Conservation (phyloP, 2,888 invertebrate species). For the Andrena bucephala region DNA sequence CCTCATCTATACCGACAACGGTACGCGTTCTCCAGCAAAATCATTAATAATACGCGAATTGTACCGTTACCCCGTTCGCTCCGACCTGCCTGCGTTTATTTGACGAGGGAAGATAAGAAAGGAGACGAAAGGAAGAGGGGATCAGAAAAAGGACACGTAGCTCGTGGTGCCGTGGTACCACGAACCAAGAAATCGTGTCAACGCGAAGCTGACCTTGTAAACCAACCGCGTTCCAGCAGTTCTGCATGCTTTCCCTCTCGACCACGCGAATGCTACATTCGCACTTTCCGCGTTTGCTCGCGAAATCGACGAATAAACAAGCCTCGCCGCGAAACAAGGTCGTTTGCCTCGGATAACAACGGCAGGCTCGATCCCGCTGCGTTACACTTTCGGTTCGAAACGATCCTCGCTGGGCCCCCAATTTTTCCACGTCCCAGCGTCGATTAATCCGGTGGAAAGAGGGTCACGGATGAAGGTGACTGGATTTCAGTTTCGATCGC, state of each 20-base stretch:
- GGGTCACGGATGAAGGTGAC: not conserved
- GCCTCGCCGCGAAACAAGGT: not conserved
- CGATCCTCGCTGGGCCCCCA: not conserved
- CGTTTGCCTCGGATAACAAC: not conserved
- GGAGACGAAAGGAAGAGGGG: too few species aligned
- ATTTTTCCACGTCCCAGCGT: too few species aligned
- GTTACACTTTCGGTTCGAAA: not conserved
- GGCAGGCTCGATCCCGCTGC: not conserved
- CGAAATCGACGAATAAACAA: conserved; percentile 18
- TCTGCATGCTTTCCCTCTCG: conserved; percentile 67
- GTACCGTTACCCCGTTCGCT: conserved; percentile 49
- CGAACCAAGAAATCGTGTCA: conserved; percentile 32
- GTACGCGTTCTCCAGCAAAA: conserved; percentile 47
- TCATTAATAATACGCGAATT: conserved; percentile 45
- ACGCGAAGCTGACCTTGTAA: conserved; percentile 46
- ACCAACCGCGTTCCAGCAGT: conserved; percentile 46
- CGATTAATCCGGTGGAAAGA: not conserved
- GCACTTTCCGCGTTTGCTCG: conserved; percentile 34
- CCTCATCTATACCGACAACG: conserved; percentile 30
- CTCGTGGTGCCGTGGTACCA: not conserved
- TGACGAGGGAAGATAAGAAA: not conserved
- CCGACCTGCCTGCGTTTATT: not conserved
- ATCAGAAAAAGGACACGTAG: not conserved
- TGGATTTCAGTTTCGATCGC: conserved; percentile 11
- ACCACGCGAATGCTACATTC: conserved; percentile 34